A percentile compares a stretch with the other conserved stretches of the same genome.
These are phyloP conservation scores for Ennomos fuscantarius DNA, from an alignment of 2,888 invertebrate genomes.

Conservation along the genomic window DNA sequence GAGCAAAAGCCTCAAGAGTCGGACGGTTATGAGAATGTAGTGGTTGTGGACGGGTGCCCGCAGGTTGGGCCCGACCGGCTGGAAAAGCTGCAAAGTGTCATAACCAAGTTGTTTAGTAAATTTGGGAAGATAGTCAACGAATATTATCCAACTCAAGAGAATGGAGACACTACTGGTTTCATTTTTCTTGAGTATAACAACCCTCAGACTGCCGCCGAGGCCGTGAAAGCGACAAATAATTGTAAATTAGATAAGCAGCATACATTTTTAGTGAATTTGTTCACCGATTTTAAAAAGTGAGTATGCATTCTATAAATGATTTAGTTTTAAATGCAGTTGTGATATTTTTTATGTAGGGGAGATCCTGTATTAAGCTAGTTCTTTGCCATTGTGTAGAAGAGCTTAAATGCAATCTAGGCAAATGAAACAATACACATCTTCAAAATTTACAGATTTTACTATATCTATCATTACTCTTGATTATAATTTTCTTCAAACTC, in stretches of 20 bases:
- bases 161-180: constrained; percentile 95
- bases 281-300: constrained; percentile 97
- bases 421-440: too few species aligned
- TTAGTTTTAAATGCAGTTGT: background rate
- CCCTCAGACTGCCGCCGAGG: constrained; percentile 93
- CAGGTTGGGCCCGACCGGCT: constrained; percentile 96
- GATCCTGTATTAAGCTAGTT: too few species aligned
- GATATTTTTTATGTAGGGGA: too few species aligned
- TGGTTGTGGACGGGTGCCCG: constrained; percentile 98
- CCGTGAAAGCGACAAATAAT: constrained; percentile 94
- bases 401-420: too few species aligned
- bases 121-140: constrained; percentile 94
- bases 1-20: constrained; percentile 96
- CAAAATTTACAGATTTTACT: too few species aligned
- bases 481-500: background rate
- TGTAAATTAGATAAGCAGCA: constrained; percentile 98
- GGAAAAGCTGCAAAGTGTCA: constrained; percentile 96
- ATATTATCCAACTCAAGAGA: constrained; percentile 93
- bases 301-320: constrained; percentile 52
- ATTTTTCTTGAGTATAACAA: constrained; percentile 96
- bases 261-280: constrained; percentile 96
- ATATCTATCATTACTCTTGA: background rate
- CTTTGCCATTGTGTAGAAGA: too few species aligned
- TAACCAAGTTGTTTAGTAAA: constrained; percentile 95
- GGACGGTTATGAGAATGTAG: constrained; percentile 97